phyloP scores from a whole-genome alignment of 2,113 vertebrate species.

The Atrichornis clamosus region DNA sequence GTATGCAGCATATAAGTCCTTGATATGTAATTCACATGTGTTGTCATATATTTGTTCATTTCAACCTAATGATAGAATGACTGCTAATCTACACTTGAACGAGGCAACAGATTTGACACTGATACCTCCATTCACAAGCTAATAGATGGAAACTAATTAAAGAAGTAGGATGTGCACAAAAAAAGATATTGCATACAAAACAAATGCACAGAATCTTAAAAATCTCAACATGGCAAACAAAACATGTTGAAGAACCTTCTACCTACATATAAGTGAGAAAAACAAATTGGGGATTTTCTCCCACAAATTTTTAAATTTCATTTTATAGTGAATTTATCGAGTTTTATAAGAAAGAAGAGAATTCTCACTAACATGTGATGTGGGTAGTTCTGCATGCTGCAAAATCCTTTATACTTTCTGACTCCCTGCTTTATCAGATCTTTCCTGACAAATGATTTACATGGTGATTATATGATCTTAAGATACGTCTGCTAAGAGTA shows the following conservation, averaged over 20 bases:
- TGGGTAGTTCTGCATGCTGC: neutral
- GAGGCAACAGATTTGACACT: neutral
- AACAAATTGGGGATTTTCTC: neutral
- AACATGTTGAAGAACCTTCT: neutral
- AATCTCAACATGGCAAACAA: neutral
- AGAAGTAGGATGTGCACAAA: neutral
- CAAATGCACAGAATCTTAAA: neutral
- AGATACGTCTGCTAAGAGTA: neutral
- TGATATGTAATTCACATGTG: neutral
- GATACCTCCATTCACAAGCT: neutral
- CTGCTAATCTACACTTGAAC: neutral
- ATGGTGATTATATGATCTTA: neutral
- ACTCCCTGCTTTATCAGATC: neutral
- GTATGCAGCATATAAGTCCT: neutral
- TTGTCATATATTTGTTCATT: neutral
- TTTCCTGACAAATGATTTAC: neutral
- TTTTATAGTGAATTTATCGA: neutral
- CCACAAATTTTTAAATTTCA: accelerated
- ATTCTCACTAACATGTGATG: neutral
- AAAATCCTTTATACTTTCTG: neutral
- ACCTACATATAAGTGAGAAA: neutral
- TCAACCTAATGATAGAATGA: neutral
- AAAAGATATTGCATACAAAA: neutral
- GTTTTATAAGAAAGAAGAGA: neutral
- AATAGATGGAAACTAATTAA: neutral